Percentiles rank a stretch among this genome's conserved stretches.
Conservation (phyloP, 2,888 invertebrate species). For the Lithophane semibrunnea region DNA sequence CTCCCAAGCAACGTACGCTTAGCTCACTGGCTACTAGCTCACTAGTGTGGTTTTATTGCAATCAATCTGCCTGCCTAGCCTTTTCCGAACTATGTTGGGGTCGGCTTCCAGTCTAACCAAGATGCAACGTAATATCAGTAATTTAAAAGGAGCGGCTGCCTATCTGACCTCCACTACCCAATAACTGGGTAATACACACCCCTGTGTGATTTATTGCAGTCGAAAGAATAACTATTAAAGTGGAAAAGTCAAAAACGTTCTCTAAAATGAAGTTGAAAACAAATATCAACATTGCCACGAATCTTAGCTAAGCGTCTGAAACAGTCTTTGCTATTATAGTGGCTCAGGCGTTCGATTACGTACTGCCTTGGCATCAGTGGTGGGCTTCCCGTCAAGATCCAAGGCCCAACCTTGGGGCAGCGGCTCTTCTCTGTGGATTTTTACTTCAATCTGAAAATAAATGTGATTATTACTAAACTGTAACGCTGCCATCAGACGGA, state of each 20-base stretch:
- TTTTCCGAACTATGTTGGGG: too few relatives aligned
- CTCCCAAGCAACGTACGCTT: neutral
- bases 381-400: constrained; percentile 91
- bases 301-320: neutral
- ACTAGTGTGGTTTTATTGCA: too few relatives aligned
- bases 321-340: constrained; percentile 1
- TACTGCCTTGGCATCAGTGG: constrained; percentile 91
- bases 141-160: too few relatives aligned
- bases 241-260: neutral
- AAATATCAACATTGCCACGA: neutral
- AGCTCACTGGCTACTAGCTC: neutral
- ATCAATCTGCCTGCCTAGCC: too few relatives aligned
- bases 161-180: too few relatives aligned
- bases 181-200: too few relatives aligned
- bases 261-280: neutral
- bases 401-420: constrained; percentile 97
- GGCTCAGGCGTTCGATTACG: constrained; percentile 26
- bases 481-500: too few relatives aligned
- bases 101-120: too few relatives aligned
- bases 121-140: too few relatives aligned
- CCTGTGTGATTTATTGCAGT: neutral
- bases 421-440: constrained; percentile 93
- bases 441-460: constrained; percentile 93
- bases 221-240: neutral
- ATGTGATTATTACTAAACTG: neutral